phyloP scores from a whole-genome alignment of 2,888 invertebrate species.

The Idaea aversata region DNA sequence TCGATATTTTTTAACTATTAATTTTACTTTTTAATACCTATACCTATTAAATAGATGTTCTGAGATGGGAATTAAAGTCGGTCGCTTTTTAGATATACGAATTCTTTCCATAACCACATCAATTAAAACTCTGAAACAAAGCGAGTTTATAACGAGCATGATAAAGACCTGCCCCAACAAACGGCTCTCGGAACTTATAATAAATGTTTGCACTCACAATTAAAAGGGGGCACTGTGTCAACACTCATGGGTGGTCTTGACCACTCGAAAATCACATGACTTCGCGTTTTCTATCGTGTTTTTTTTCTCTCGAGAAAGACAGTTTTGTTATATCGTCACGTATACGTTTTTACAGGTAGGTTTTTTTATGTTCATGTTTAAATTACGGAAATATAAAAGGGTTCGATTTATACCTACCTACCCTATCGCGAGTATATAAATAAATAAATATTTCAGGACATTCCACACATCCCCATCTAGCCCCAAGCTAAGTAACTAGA shows the following conservation, averaged over 20 bases:
- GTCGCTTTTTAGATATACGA: too few species aligned
- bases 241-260: conserved; percentile 67
- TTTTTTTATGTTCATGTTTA: background rate
- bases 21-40: too few species aligned
- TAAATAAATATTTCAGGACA: too few species aligned
- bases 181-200: conserved; percentile 42
- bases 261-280: conserved; percentile 49
- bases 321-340: conserved; percentile 22
- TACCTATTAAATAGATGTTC: too few species aligned
- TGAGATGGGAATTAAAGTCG: too few species aligned
- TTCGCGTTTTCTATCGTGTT: conserved; percentile 42
- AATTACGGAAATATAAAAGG: too few species aligned
- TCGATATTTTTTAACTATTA: too few species aligned
- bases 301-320: conserved; percentile 21
- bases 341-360: conserved; percentile 8
- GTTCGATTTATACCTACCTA: too few species aligned
- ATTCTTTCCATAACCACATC: too few species aligned
- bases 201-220: conserved; percentile 71
- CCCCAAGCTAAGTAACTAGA: too few species aligned
- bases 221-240: conserved; percentile 61
- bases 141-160: conserved; percentile 15
- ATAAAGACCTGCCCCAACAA: conserved; percentile 48
- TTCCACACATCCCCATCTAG: too few species aligned
- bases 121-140: conserved; percentile 10
- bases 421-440: too few species aligned